These are phyloP conservation scores for Ormia ochracea DNA, from an alignment of 2,888 invertebrate species.

Conservation along the genomic window DNA sequence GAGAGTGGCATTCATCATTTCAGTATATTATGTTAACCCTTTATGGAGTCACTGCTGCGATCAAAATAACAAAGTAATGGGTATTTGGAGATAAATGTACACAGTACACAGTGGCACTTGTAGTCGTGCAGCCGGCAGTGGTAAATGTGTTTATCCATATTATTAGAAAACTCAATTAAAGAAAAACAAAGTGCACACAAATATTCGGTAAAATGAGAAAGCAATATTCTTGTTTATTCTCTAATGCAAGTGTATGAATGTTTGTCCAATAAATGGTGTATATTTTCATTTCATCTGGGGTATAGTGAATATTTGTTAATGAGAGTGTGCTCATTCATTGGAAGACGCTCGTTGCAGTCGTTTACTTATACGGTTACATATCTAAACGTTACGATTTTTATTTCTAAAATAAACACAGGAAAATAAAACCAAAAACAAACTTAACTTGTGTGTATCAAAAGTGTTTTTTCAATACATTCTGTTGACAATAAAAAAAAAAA, in stretches of 20 bases:
- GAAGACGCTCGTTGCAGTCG: slow-evolving; percentile 53
- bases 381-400: slow-evolving; percentile 53
- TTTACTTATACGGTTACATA: slow-evolving; percentile 48
- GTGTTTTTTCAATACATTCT: not conserved
- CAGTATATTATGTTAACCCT: too few relatives aligned
- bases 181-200: not conserved
- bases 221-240: not conserved
- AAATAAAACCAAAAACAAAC: slow-evolving; percentile 15
- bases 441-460: slow-evolving; percentile 6
- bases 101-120: too few relatives aligned
- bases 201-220: slow-evolving; percentile 18
- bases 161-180: slow-evolving; percentile 11
- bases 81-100: too few relatives aligned
- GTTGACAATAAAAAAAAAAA: not conserved
- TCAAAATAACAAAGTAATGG: too few relatives aligned
- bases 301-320: slow-evolving; percentile 38
- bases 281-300: slow-evolving; percentile 4
- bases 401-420: not conserved
- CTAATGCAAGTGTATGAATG: slow-evolving; percentile 8
- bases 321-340: slow-evolving; percentile 55
- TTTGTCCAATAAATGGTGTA: not conserved
- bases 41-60: too few relatives aligned
- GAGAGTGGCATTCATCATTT: too few relatives aligned
- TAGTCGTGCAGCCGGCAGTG: too few relatives aligned
- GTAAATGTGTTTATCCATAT: too few relatives aligned